Percentiles rank a stretch among this genome's conserved stretches.
Evolutionary conservation across 2,113 vertebrate species (phyloP).

Genomic region (Rhea americana): DNA sequence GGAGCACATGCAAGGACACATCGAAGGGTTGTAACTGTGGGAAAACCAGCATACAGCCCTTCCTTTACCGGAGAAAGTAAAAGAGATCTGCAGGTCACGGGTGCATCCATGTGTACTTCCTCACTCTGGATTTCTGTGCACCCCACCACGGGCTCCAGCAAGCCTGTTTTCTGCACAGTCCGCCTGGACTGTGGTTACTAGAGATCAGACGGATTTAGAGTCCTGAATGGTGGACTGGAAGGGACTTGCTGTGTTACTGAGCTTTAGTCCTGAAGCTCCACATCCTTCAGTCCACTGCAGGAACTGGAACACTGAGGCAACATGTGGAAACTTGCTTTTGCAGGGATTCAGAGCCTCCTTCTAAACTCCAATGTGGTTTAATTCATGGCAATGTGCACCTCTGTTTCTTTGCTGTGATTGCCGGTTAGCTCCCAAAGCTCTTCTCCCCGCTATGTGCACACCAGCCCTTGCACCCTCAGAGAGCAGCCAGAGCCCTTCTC

Average conservation of each 20-base stretch:
- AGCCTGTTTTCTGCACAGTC: not conserved
- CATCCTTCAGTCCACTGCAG: not conserved
- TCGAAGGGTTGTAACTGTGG: accelerated
- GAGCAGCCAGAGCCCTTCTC: not conserved
- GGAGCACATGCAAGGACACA: not conserved
- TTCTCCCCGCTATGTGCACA: accelerated
- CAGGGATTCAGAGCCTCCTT: not conserved
- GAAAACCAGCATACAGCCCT: accelerated
- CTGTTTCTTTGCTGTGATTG: not conserved
- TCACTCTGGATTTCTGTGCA: not conserved
- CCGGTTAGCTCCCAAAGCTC: not conserved
- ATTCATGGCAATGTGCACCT: not conserved
- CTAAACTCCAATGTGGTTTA: not conserved
- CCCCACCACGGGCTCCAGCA: not conserved
- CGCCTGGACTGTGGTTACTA: not conserved
- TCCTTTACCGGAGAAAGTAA: not conserved
- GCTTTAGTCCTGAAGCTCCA: not conserved
- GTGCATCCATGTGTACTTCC: too few species aligned
- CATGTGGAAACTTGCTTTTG: not conserved
- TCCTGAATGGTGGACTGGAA: accelerated
- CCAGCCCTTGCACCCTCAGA: not conserved
- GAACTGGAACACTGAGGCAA: not conserved
- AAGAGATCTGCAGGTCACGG: not conserved
- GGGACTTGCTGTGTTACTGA: not conserved
- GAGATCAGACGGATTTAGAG: not conserved